Conservation (phyloP, 2,113 vertebrate genomes). For the Phaethon lepturus region DNA sequence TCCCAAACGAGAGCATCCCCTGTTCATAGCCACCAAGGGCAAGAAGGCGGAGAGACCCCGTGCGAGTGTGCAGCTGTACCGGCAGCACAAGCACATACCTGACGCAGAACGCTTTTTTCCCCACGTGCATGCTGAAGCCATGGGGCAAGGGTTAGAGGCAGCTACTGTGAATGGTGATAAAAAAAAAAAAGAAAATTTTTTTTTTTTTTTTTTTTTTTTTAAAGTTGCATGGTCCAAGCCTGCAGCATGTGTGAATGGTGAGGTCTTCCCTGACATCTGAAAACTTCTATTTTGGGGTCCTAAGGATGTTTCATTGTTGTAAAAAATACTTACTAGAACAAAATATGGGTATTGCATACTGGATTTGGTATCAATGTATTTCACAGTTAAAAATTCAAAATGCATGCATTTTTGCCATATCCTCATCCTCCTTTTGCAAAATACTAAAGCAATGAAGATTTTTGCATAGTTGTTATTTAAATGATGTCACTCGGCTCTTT, state of each 20-base stretch:
- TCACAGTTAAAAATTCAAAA: not conserved
- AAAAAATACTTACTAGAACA: not conserved
- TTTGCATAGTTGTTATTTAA: not conserved
- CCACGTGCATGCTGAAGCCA: rapidly evolving
- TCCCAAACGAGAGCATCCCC: not conserved
- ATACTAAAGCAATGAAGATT: not conserved
- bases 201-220: too few species aligned
- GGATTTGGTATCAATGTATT: not conserved
- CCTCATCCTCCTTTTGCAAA: not conserved
- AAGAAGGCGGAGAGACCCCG: not conserved
- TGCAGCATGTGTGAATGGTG: not conserved
- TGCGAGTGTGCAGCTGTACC: not conserved
- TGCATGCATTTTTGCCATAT: not conserved
- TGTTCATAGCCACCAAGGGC: not conserved
- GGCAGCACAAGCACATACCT: not conserved
- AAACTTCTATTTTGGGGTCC: not conserved
- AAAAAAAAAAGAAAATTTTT: not conserved
- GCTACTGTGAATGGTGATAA: not conserved
- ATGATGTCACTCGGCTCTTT: not conserved
- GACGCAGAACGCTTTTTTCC: too few species aligned
- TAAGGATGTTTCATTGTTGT: not conserved
- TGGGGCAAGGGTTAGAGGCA: not conserved
- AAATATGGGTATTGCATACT: not conserved
- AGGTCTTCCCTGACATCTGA: not conserved
- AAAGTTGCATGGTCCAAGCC: not conserved